Evolutionary conservation across 2,797 vertebrate species (phyloP), one percentile per base, ranked within the genome.

Genomic region (Sebastes oblongus): DNA sequence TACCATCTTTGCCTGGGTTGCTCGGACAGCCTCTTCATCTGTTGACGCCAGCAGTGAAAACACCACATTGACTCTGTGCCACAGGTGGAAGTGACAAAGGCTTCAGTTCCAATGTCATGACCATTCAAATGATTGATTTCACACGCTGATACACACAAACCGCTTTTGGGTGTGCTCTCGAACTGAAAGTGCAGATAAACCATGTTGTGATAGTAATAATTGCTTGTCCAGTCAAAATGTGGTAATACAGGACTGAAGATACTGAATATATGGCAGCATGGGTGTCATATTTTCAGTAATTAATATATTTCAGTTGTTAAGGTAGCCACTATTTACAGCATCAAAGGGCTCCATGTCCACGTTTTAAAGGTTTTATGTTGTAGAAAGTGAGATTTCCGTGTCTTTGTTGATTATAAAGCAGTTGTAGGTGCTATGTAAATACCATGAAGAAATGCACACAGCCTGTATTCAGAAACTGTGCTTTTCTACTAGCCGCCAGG

Each of bases 101-200:
- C 32, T 77, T 22, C 24, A 30, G 56, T 73, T 83, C 22, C 4
- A 67, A 20, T 83, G 55, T 87, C 85, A 24, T 77, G 82, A 72
- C 76, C 20, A 30, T 75, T 82, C 42, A 61, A 58, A 36, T 69
- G 81, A 87, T 77, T 64, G 58, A 86, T 81, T 78, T 27, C 22
- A 65, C 46, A 66, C 62, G 68, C 39, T 7, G 14, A 42, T 54
- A 72, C 54, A 55, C 16, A 54, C 42, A 60, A 16, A 25, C 24
- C 2, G 46, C 27, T 67, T 76, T 78, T 81, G 55, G 39, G 34
- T 1, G 27, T 73, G 75, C n/a, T 65, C 65, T 54, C 13, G 9
- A 60, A 60, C 60, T 30, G 32, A 58, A 14, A 42, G 54, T 29
- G n/a, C 9, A 24, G n/a, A 66, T 67, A 54, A 68, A 66, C 59